phyloP scores from a whole-genome alignment of 2,797 vertebrate genomes.

The Pseudomugil gertrudae region DNA sequence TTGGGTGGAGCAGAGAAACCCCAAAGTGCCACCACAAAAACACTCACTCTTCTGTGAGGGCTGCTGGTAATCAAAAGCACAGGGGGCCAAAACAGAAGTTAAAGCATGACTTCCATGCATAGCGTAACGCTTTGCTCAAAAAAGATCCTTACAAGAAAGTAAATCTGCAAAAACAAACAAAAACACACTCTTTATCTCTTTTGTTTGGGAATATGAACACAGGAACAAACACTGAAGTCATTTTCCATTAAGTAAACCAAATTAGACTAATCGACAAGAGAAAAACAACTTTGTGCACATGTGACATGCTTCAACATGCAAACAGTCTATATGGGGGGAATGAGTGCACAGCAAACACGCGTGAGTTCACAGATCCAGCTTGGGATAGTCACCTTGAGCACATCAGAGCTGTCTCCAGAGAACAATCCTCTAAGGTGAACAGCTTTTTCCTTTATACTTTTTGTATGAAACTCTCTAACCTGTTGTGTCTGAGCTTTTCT shows the following conservation, averaged over 20 bases:
- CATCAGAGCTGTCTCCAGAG: slow-evolving; percentile 79
- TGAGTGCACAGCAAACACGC: slow-evolving; percentile 25
- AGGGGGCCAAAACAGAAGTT: slow-evolving; percentile 27
- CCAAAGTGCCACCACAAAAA: slow-evolving; percentile 65
- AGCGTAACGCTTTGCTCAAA: slow-evolving; percentile 28
- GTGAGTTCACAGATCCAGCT: slow-evolving; percentile 35
- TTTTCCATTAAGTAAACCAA: neutral
- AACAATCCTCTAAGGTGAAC: slow-evolving; percentile 92
- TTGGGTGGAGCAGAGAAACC: slow-evolving; percentile 64
- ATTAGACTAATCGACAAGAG: neutral
- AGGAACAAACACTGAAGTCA: neutral
- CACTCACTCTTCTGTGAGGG: slow-evolving; percentile 50
- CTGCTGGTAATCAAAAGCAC: slow-evolving; percentile 60
- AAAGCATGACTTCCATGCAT: slow-evolving; percentile 39
- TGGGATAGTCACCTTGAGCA: slow-evolving; percentile 85
- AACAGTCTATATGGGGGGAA: slow-evolving; percentile 20
- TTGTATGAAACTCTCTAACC: slow-evolving; percentile 95
- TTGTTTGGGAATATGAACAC: neutral
- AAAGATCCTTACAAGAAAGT: slow-evolving; percentile 8
- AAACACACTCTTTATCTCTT: slow-evolving; percentile 5
- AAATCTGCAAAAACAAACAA: neutral
- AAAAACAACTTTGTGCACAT: slow-evolving; percentile 18
- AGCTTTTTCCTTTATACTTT: slow-evolving; percentile 97
- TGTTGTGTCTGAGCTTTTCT: slow-evolving; percentile 92
- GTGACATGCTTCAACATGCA: slow-evolving; percentile 30